Evolutionary conservation across 2,113 vertebrate species (phyloP).

Genomic region (Anas platyrhynchos): DNA sequence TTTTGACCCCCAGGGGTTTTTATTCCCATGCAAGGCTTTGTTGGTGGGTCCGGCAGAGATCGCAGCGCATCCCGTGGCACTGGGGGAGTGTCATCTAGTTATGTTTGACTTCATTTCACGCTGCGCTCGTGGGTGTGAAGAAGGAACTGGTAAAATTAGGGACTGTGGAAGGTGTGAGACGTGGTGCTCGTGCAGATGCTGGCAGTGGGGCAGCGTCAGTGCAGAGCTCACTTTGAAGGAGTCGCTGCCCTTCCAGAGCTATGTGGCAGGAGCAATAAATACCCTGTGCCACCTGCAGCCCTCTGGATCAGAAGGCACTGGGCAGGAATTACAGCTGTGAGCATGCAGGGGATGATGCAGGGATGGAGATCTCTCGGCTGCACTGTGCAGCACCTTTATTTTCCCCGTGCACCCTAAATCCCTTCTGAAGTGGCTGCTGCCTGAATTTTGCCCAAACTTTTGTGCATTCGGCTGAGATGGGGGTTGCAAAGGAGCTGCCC

Average conservation of each 20-base stretch:
- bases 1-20: neutral
- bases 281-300: neutral
- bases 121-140: neutral
- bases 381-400: neutral
- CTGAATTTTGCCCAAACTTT: neutral
- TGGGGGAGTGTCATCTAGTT: neutral
- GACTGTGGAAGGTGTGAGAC: constrained; percentile 30
- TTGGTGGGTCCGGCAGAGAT: neutral
- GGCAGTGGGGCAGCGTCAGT: constrained; percentile 15
- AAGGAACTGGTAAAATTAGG: neutral
- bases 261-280: neutral
- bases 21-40: neutral
- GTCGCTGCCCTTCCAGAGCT: constrained; percentile 37
- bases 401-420: neutral
- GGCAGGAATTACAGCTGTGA: neutral
- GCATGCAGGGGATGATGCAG: neutral
- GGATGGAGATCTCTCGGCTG: neutral
- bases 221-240: constrained; percentile 38
- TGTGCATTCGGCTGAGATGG: neutral
- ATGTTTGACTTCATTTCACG: neutral
- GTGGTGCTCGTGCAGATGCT: neutral
- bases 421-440: neutral
- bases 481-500: neutral
- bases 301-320: neutral
- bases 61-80: neutral